phyloP scores from a whole-genome alignment of 2,888 invertebrate species.

The Rhopalosiphum nymphaeae region DNA sequence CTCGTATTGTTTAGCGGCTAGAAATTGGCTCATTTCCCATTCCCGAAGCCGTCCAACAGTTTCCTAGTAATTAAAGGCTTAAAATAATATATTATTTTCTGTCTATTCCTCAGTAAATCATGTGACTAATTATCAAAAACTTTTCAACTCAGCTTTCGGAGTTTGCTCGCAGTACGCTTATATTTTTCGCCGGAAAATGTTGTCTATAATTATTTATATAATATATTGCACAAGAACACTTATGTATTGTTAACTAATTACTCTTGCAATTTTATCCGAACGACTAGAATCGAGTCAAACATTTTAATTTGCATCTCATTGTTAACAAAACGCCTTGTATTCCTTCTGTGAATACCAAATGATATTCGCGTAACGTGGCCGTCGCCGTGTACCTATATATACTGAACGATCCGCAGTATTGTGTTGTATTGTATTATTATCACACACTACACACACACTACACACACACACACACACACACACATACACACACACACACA shows the following conservation, averaged over 20 bases:
- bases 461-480: not conserved
- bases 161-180: not conserved
- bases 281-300: not conserved
- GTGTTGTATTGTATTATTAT: not conserved
- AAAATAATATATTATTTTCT: constrained; percentile 25
- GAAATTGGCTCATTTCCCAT: constrained; percentile 54
- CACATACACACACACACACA: not conserved
- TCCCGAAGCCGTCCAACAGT: not conserved
- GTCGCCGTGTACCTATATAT: not conserved
- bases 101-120: constrained; percentile 8
- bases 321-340: not conserved
- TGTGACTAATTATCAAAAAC: constrained; percentile 45
- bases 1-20: not conserved
- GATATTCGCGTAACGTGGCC: not conserved
- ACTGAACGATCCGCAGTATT: not conserved
- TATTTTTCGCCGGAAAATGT: not conserved
- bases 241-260: not conserved
- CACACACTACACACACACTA: not conserved
- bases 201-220: too few relatives aligned
- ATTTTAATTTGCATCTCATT: not conserved
- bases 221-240: not conserved
- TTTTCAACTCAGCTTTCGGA: not conserved
- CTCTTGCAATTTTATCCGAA: not conserved
- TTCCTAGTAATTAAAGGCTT: constrained; percentile 49
- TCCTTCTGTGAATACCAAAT: not conserved